Evolutionary conservation across 2,888 invertebrate species (phyloP), one percentile per base, ranked within the genome.

Genomic region (Thalpophila matura): DNA sequence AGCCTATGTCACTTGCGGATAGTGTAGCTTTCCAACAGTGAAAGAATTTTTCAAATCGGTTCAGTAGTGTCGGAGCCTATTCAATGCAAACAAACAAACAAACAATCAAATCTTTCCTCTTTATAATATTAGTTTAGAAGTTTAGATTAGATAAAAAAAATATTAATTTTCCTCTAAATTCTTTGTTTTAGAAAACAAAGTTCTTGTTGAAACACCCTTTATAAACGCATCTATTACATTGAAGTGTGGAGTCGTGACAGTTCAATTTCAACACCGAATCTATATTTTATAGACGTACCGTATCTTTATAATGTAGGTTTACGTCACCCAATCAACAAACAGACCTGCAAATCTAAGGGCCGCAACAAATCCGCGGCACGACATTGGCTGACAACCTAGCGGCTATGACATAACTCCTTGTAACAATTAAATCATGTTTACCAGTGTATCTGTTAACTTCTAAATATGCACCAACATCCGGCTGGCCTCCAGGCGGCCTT

Each of bases 401-500:
- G n/a, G n/a, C 43, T 37, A 14, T 66, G 62, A 58, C 56, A 58
- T 65, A 62, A 65, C 27, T 62, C 42, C 45, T 50, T 53, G 50
- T 37, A 63, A 79, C 61, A 66, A 67, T 76, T 76, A 71, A 74
- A 65, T 71, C 67, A 68, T 56, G 64, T 62, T 68, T 71, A 70
- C 71, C 76, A 67, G 77, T 74, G 68, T 62, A 65, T 61, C 74
- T 76, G 78, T 79, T 81, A 37, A 61, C 62, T 58, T 71, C 31
- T 58, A 51, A 70, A 68, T 59, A 62, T 58, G 40, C 50, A 43
- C 76, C 74, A 67, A 84, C 85, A 89, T 91, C 92, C 91, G 91
- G 91, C 83, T 88, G 89, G 88, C 92, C 92, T 92, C 86, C 86
- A 83, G 12, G 29, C 80, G 86, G 82, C 93, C 93, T 93, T 92